These are phyloP conservation scores for Poecilus cupreus DNA, from an alignment of 2,888 invertebrate species.

Conservation along the genomic window DNA sequence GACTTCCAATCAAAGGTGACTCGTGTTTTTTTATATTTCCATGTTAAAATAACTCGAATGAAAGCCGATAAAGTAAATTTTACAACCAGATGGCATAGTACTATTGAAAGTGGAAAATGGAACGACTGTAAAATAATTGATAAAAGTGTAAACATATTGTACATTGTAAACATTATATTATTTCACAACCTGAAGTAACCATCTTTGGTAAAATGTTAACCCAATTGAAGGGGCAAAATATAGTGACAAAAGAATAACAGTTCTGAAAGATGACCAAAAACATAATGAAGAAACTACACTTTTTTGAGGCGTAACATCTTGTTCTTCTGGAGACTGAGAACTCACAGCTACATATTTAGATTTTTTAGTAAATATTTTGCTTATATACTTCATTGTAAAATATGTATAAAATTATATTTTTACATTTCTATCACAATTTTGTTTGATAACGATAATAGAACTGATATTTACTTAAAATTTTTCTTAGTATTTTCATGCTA, in stretches of 20 bases:
- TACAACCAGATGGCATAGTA: constrained; percentile 90
- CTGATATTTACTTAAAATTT: background rate
- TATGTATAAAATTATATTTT: background rate
- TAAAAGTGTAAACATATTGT: constrained; percentile 45
- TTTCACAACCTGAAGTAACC: constrained; percentile 85
- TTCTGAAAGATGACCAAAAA: constrained; percentile 70
- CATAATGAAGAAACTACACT: constrained; percentile 68
- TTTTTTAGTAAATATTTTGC: constrained; percentile 48
- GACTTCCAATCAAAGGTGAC: constrained; percentile 84
- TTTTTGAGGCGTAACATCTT: constrained; percentile 67
- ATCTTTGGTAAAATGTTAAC: constrained; percentile 97
- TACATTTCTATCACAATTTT: constrained; percentile 12
- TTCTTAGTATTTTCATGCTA: constrained; percentile 11
- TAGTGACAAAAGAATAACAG: constrained; percentile 79
- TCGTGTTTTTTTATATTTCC: constrained; percentile 78
- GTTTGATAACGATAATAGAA: background rate
- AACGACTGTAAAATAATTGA: constrained; percentile 79
- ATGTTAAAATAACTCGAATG: constrained; percentile 77
- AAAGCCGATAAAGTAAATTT: constrained; percentile 89
- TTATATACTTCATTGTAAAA: background rate
- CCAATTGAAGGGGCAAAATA: constrained; percentile 96
- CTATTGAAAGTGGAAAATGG: constrained; percentile 91
- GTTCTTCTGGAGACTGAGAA: constrained; percentile 63
- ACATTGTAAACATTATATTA: constrained; percentile 24
- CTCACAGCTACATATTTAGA: constrained; percentile 54